Evolutionary conservation across 2,888 invertebrate genomes (phyloP), one percentile per base, ranked within the genome.

Genomic region (Drosophila parthenogenetica): DNA sequence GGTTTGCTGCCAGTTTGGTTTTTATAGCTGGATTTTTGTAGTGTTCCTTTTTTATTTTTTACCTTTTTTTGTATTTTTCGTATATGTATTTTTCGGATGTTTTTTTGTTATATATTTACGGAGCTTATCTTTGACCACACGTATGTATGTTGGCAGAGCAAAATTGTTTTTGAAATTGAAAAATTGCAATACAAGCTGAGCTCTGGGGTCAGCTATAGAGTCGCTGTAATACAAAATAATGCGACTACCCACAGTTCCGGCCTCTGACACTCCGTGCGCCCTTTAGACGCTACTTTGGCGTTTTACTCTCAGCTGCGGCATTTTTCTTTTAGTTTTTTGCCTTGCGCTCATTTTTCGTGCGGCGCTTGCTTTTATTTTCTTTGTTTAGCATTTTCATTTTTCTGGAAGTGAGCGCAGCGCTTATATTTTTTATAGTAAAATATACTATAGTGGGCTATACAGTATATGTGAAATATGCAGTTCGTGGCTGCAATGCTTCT

Each of bases 151-250:
- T 89, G 89, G 89, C 77, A 71, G 80, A 85, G 87, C 79, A 85
- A 90, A 89, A 87, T 90, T 89, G 90, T 87, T 90, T 90, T 87
- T 90, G 90, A 87, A 87, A 87, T 87, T 90, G 90, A 87, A 89
- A 87, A 90, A 87, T 87, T 85, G 89, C 90, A 89, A 77, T 85
- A 79, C 86, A 87, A 87, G 87, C 89, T 87, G 72, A 82, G 88
- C 69, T 66, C 73, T 73, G 77, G 78, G 71, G 73, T 67, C 76
- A 74, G 78, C 65, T 54, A 77, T 73, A 73, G 66, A 80, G 67
- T 69, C 66, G 81, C 54, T 81, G 87, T 86, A 88, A 88, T 84
- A 84, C 89, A 73, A 86, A 83, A 87, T 83, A 83, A 83, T 83
- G 84, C 84, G 73, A 73, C 58, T 59, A 40, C 66, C 53, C 66